Conservation (phyloP, 1,140 invertebrate species). For the Agraylea sexmaculata region DNA sequence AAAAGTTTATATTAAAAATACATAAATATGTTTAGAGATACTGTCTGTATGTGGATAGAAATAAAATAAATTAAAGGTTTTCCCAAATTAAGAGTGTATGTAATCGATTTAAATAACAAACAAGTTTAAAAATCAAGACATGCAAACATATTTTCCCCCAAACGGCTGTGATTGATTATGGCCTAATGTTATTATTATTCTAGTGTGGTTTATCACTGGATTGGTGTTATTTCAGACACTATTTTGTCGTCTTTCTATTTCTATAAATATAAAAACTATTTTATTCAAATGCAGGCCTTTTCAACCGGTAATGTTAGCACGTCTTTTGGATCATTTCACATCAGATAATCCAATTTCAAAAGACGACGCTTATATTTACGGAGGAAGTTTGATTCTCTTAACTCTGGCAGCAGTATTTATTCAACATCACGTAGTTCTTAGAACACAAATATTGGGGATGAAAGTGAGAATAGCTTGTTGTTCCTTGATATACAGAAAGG, state of each 20-base stretch:
- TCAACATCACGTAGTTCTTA: slow-evolving; percentile 34
- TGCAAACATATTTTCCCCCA: no score
- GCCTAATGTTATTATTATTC: neutral
- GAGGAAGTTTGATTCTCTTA: slow-evolving; percentile 31
- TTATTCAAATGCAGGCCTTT: slow-evolving; percentile 27
- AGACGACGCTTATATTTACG: slow-evolving; percentile 34
- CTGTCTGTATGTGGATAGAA: no score
- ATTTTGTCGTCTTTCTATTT: neutral
- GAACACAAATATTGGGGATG: slow-evolving; percentile 37
- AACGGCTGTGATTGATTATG: no score
- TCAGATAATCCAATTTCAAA: slow-evolving; percentile 31
- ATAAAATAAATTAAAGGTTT: no score
- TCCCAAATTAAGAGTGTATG: no score
- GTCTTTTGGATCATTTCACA: slow-evolving; percentile 35
- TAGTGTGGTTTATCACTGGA: slow-evolving; percentile 2
- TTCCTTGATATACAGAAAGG: slow-evolving; percentile 47
- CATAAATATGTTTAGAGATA: no score
- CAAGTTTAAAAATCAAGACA: no score
- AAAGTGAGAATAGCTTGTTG: slow-evolving; percentile 46
- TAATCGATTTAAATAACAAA: no score
- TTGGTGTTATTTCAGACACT: neutral
- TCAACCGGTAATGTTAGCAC: slow-evolving; percentile 33
- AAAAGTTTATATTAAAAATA: no score
- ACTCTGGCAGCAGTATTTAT: slow-evolving; percentile 32
- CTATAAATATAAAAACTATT: neutral